Conservation (phyloP, 2,113 vertebrate species). For the Cavia aperea region DNA sequence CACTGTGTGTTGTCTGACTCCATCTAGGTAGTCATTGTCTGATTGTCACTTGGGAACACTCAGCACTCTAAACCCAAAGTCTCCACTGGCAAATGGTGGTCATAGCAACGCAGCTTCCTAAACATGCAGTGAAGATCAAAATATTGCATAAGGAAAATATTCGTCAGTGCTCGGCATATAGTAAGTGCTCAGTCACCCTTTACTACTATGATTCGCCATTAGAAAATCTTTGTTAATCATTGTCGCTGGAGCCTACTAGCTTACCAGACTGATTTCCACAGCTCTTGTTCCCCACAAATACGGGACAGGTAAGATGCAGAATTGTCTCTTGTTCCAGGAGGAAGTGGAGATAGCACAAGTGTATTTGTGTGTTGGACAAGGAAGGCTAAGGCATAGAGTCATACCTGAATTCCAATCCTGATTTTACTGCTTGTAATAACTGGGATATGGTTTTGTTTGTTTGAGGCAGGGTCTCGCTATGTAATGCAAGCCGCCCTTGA, state of each 20-base stretch:
- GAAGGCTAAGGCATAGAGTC: not conserved
- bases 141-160: not conserved
- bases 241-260: not conserved
- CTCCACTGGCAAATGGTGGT: not conserved
- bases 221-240: not conserved
- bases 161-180: not conserved
- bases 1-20: not conserved
- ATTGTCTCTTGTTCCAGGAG: not conserved
- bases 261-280: not conserved
- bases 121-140: not conserved
- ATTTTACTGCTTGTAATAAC: not conserved
- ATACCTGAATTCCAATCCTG: not conserved
- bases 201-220: not conserved
- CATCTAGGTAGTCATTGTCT: not conserved
- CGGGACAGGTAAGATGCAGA: not conserved
- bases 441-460: not conserved
- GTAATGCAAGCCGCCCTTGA: no score
- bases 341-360: no score
- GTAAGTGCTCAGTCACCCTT: not conserved
- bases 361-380: not conserved
- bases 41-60: not conserved
- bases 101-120: not conserved
- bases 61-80: not conserved
- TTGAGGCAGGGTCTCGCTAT: no score
- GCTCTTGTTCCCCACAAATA: not conserved